Evolutionary conservation across 2,797 vertebrate genomes (phyloP).

Genomic region (Takifugu rubripes): DNA sequence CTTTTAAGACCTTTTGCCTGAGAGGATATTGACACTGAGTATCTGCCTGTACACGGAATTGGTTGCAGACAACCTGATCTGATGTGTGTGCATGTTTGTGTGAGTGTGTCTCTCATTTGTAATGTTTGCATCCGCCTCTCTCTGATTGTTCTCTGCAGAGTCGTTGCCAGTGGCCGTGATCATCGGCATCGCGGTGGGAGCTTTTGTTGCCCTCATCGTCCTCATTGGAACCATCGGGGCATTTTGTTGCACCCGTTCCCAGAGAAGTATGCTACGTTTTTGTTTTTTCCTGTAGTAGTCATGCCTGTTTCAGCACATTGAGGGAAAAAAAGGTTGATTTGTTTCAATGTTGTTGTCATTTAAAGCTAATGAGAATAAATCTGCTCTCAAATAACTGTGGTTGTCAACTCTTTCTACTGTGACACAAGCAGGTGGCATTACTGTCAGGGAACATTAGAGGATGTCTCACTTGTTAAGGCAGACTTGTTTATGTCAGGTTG

Average conservation of each 20-base stretch:
- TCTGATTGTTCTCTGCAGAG: slow-evolving; percentile 77
- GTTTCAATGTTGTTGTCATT: slow-evolving; percentile 15
- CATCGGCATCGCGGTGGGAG: slow-evolving; percentile 96
- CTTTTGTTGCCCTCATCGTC: slow-evolving; percentile 93
- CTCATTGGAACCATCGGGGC: slow-evolving; percentile 96
- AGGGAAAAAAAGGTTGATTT: slow-evolving; percentile 53
- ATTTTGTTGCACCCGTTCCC: slow-evolving; percentile 96
- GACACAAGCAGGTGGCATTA: too few species aligned
- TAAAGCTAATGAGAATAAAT: neutral
- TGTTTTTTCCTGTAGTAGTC: slow-evolving; percentile 34
- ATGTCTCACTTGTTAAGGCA: slow-evolving; percentile 37
- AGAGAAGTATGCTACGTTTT: slow-evolving; percentile 87
- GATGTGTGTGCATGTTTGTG: too few species aligned
- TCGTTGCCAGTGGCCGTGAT: slow-evolving; percentile 95
- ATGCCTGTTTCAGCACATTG: slow-evolving; percentile 39
- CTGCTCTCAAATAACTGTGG: too few species aligned
- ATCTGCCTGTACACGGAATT: too few species aligned
- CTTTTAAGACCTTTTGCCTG: too few species aligned
- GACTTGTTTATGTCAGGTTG: slow-evolving; percentile 61
- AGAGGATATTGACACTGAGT: too few species aligned
- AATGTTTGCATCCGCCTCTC: slow-evolving; percentile 29
- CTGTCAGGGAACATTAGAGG: slow-evolving; percentile 3
- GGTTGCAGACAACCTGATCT: slow-evolving; percentile 1
- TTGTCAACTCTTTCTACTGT: too few species aligned
- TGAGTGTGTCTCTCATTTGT: slow-evolving; percentile 6